These are phyloP conservation scores for Greenwoodochromis staneri DNA, from an alignment of 2,113 vertebrate species.

Conservation along the genomic window DNA sequence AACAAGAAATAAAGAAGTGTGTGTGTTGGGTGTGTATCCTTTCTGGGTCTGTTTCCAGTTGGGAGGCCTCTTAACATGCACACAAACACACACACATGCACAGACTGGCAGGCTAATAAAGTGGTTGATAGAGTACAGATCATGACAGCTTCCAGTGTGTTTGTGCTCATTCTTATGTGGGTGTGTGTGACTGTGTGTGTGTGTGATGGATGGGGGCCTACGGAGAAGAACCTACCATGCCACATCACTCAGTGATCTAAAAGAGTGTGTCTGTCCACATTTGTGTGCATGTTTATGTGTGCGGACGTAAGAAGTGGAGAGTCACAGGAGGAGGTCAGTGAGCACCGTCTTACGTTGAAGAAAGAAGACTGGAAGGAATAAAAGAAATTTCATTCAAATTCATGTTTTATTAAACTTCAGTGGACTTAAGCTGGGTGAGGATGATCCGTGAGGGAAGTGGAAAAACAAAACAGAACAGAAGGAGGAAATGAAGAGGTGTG, in stretches of 20 bases:
- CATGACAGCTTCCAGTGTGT: conserved; percentile 37
- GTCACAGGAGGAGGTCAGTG: conserved; percentile 45
- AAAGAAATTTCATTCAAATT: conserved; percentile 51
- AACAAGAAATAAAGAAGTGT: conserved; percentile 65
- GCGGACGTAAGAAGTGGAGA: conserved; percentile 45
- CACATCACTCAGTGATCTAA: conserved; percentile 54
- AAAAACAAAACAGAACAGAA: background rate
- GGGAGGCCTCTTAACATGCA: conserved; percentile 39
- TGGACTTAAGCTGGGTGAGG: background rate
- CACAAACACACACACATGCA: background rate
- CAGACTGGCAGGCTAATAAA: conserved; percentile 60
- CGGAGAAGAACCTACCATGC: conserved; percentile 54
- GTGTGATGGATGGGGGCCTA: conserved; percentile 64
- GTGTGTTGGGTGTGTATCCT: conserved; percentile 61
- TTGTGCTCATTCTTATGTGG: conserved; percentile 1
- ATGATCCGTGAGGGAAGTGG: background rate
- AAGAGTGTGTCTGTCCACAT: conserved; percentile 19
- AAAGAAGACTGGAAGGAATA: background rate
- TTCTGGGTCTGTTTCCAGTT: conserved; percentile 57
- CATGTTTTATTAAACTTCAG: conserved; percentile 56
- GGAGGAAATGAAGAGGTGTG: background rate
- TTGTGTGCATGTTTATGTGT: conserved; percentile 26
- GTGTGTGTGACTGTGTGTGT: conserved; percentile 11
- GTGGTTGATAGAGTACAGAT: conserved; percentile 65
- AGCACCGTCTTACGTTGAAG: conserved; percentile 31